These are phyloP conservation scores for Lordiphosa clarofinis DNA, from an alignment of 1,140 invertebrate genomes.

Conservation along the genomic window DNA sequence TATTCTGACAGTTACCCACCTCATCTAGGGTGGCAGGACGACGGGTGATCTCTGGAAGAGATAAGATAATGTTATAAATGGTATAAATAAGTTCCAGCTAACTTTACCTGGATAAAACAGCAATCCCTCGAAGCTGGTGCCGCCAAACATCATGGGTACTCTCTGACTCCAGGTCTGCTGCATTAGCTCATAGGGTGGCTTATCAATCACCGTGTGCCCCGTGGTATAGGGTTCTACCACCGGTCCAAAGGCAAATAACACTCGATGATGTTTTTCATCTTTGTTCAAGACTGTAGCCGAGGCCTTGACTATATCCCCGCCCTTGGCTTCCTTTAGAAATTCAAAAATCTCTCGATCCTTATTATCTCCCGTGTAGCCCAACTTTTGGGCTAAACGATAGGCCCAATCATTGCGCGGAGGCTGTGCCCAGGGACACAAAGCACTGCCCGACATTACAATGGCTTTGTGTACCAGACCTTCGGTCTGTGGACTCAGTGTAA, in stretches of 20 bases:
- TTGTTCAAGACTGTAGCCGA: conserved; percentile 50
- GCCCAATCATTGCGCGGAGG: conserved; percentile 58
- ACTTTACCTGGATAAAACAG: conserved; percentile 71
- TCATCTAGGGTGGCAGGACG: conserved; percentile 67
- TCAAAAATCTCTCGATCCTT: conserved; percentile 53
- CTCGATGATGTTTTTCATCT: conserved; percentile 67
- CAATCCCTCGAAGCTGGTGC: conserved; percentile 73
- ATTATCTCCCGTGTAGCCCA: conserved; percentile 56
- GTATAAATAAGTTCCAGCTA: no score
- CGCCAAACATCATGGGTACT: conserved; percentile 80
- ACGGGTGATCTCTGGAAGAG: conserved; percentile 51
- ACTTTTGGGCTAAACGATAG: conserved; percentile 58
- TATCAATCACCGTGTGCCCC: conserved; percentile 53
- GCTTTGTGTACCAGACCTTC: conserved; percentile 82
- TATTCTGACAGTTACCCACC: conserved; percentile 55
- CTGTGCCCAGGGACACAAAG: conserved; percentile 76
- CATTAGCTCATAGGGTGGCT: conserved; percentile 46
- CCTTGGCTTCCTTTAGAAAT: conserved; percentile 42
- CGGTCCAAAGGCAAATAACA: conserved; percentile 68
- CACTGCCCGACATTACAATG: conserved; percentile 83
- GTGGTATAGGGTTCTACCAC: conserved; percentile 66
- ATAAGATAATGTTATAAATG: no score
- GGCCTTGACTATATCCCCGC: conserved; percentile 60
- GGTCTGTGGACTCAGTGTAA: conserved; percentile 65
- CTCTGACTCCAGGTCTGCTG: conserved; percentile 65